These are phyloP conservation scores for Boleophthalmus pectinirostris DNA, from an alignment of 2,113 vertebrate species.

Conservation along the genomic window DNA sequence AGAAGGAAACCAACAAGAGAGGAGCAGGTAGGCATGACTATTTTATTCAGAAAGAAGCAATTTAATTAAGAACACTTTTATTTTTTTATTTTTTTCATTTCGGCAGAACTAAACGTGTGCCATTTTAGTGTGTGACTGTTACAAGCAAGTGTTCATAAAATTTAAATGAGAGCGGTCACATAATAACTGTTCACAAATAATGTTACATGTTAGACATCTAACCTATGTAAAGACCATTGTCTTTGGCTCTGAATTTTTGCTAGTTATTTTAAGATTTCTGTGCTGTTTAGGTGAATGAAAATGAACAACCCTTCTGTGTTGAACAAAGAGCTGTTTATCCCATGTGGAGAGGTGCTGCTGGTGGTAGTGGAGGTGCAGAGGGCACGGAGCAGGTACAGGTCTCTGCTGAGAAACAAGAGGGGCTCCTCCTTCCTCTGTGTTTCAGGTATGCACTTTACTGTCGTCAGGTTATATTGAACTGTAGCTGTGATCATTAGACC, in stretches of 20 bases:
- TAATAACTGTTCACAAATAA: not conserved
- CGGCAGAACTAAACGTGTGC: not conserved
- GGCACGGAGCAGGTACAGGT: constrained; percentile 90
- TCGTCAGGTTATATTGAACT: no score
- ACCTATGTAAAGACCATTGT: no score
- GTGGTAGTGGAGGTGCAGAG: constrained; percentile 90
- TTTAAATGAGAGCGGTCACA: not conserved
- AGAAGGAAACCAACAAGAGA: not conserved
- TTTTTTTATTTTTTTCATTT: not conserved
- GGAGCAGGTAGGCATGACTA: not conserved
- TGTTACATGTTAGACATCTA: not conserved
- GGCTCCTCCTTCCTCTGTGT: constrained; percentile 94
- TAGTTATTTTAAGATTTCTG: not conserved
- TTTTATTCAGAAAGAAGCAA: no score
- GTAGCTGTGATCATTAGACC: not conserved
- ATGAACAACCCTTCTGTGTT: constrained; percentile 92
- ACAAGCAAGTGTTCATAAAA: not conserved
- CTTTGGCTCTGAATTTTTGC: no score
- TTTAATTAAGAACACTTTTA: not conserved
- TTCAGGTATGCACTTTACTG: constrained; percentile 82
- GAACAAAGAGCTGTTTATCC: constrained; percentile 91
- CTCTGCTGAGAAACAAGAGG: constrained; percentile 85
- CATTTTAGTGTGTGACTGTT: not conserved
- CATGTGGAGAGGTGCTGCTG: constrained; percentile 88
- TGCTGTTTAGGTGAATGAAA: constrained; percentile 35